Base-by-base conservation (phyloP, 2,113 vertebrate species). In the Brachionichthys hirsutus region DNA sequence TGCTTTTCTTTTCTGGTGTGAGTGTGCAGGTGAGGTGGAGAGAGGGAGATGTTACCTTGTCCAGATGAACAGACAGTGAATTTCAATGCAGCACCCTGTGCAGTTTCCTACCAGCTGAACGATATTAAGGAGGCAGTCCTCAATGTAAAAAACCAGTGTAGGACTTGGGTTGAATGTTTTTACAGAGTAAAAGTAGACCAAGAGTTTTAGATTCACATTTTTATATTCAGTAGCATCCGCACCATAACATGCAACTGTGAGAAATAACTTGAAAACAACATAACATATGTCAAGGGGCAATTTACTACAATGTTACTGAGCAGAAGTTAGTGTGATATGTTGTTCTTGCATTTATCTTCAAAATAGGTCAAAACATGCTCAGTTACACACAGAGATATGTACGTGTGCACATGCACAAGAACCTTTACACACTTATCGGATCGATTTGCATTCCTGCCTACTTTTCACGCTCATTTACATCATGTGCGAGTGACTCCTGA, bases 401-500 rank as follows among this genome's bases (percentile, higher is more conserved):
- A 55, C 17, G 45, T 60, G 64, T 46, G 45, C 68, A 79, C 63
- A 67, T 54, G 55, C 53, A 69, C 46, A 49, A 47, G 55, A 40
- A 67, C 70, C 78, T 83, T 81, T 73, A 62, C 67, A 77, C 82
- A 81, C 46, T 59, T 55, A 69, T 70, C 54, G 60, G 67, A 78
- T 78, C 63, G 72, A 88, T 88, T 88, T 76, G 68, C 76, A 87
- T 86, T 75, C 66, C 65, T 73, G 67, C 73, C 66, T 72, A 71
- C 72, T 68, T 80, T 68, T 69, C 67, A 55, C 48, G 70, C 78
- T 83, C 78, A 88, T 90, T 91, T 88, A 80, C 87, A 89, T 87
- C 62, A 62, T 86, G 82, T 88, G 78, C 72, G 80, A 79, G 81
- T 82, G 82, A 76, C 81, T 84, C 81, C 76, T 82, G 73, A 75